Evolutionary conservation across 2,888 invertebrate genomes (phyloP).

Genomic region (Helleia helle): DNA sequence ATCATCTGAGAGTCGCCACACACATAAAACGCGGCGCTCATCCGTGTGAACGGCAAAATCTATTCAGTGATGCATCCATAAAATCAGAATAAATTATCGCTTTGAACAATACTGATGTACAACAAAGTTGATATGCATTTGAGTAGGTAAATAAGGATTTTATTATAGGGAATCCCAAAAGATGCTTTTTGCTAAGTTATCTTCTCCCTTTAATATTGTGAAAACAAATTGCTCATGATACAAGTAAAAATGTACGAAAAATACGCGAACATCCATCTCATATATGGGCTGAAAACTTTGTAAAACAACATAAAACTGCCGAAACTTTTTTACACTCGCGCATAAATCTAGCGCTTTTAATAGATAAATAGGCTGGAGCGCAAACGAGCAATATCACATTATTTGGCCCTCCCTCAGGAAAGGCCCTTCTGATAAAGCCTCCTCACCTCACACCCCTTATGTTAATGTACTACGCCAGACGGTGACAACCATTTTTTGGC

Average conservation of each 20-base stretch:
- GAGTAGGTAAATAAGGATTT: too few relatives aligned
- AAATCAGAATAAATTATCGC: too few relatives aligned
- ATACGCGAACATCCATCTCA: constrained; percentile 53
- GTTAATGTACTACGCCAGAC: constrained; percentile 72
- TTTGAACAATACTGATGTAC: too few relatives aligned
- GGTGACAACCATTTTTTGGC: constrained; percentile 74
- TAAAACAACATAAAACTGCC: constrained; percentile 67
- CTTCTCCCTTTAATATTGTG: too few relatives aligned
- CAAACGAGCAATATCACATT: constrained; percentile 74
- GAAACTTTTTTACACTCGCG: constrained; percentile 60
- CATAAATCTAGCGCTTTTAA: constrained; percentile 71
- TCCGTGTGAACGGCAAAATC: too few relatives aligned
- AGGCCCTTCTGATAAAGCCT: constrained; percentile 71
- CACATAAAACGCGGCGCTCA: too few relatives aligned
- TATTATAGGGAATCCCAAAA: too few relatives aligned
- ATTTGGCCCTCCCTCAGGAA: constrained; percentile 73
- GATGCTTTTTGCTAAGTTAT: too few relatives aligned
- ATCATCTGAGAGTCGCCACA: too few relatives aligned
- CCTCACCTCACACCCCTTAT: constrained; percentile 70
- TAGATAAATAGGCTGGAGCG: constrained; percentile 73
- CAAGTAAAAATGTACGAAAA: not conserved
- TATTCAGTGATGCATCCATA: too few relatives aligned
- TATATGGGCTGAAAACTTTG: constrained; percentile 56
- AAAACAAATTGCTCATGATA: too few relatives aligned
- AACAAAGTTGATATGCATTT: too few relatives aligned